phyloP scores from a whole-genome alignment of 1,140 invertebrate species.

The Pinna nobilis region DNA sequence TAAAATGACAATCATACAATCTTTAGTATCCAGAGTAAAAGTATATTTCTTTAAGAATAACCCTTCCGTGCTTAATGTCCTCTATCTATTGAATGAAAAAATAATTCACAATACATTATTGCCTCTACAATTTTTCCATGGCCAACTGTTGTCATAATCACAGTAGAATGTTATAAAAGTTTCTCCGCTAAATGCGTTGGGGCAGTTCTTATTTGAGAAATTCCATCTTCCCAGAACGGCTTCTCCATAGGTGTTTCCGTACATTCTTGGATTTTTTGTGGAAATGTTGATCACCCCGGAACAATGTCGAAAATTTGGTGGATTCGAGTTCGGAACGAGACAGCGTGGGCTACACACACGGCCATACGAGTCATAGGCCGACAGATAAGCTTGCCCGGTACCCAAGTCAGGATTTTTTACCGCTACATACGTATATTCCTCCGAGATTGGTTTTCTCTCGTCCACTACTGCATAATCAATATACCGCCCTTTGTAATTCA shows the following conservation, averaged over 20 bases:
- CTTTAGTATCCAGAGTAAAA: too few species aligned
- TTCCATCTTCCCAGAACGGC: slow-evolving; percentile 51
- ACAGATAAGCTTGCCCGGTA: slow-evolving; percentile 32
- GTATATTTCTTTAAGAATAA: too few species aligned
- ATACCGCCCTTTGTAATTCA: slow-evolving; percentile 55
- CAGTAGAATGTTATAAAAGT: slow-evolving; percentile 60
- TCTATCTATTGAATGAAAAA: too few species aligned
- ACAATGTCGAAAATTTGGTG: slow-evolving; percentile 42
- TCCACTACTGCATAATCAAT: slow-evolving; percentile 59
- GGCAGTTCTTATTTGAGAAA: slow-evolving; percentile 47
- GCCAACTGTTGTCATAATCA: slow-evolving; percentile 54
- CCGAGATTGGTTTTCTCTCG: slow-evolving; percentile 48
- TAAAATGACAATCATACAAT: too few species aligned
- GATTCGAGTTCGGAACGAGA: slow-evolving; percentile 30
- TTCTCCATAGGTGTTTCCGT: slow-evolving; percentile 46
- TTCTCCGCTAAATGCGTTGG: slow-evolving; percentile 42
- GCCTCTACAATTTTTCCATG: slow-evolving; percentile 38
- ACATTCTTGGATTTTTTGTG: slow-evolving; percentile 29
- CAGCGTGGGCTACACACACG: slow-evolving; percentile 54
- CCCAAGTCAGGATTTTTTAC: slow-evolving; percentile 44
- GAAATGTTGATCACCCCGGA: slow-evolving; percentile 45
- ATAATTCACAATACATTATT: not conserved
- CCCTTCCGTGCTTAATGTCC: too few species aligned
- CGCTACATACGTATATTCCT: slow-evolving; percentile 47
- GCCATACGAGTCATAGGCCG: slow-evolving; percentile 58